These are phyloP conservation scores for Anseranas semipalmata DNA, from an alignment of 2,113 vertebrate species.

Conservation along the genomic window DNA sequence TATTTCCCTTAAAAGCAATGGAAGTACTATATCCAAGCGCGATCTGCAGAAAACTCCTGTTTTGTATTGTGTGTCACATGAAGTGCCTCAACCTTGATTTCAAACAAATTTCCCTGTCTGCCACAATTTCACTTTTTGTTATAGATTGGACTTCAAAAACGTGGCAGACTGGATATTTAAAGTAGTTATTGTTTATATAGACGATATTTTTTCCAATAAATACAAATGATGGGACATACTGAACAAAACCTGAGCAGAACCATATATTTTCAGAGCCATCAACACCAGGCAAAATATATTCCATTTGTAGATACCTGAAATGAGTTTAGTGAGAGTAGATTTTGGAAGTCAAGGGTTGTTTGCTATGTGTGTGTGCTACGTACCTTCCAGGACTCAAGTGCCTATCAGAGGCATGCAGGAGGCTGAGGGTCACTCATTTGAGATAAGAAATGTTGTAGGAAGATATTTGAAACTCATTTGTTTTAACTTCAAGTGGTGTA, in stretches of 20 bases:
- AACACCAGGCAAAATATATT: neutral
- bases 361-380: neutral
- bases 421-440: neutral
- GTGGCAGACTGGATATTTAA: accelerated
- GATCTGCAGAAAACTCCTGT: neutral
- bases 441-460: neutral
- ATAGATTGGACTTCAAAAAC: neutral
- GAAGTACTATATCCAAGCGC: neutral
- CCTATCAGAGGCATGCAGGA: neutral
- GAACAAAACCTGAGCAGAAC: neutral
- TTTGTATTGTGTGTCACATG: neutral
- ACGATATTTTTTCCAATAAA: neutral
- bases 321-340: neutral
- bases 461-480: neutral
- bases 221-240: neutral
- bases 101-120: neutral
- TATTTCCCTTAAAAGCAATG: neutral
- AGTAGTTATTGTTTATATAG: neutral
- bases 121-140: neutral
- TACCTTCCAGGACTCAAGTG: neutral
- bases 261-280: neutral
- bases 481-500: neutral
- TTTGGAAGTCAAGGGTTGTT: neutral
- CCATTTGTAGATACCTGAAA: neutral
- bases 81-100: neutral